A percentile compares a stretch with the other conserved stretches of the same genome.
phyloP scores from a whole-genome alignment of 1,140 invertebrate genomes.

The Tribolium castaneum region DNA sequence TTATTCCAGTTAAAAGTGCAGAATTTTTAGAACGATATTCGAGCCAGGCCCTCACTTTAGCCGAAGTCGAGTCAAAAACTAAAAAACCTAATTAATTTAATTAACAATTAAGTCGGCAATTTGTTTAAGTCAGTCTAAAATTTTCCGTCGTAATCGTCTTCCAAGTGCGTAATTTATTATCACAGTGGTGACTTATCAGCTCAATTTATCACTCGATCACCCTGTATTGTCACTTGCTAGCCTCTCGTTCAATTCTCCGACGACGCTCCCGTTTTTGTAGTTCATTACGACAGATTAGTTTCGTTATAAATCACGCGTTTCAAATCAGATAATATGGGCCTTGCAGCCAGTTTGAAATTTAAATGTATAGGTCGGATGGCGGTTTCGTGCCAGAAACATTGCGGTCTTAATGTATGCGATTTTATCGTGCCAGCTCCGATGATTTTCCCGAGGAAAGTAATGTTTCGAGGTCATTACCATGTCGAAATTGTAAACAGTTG shows the following conservation, averaged over 20 bases:
- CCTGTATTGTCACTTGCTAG: not conserved
- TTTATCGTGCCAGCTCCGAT: conserved; percentile 11
- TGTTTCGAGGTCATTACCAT: conserved; percentile 23
- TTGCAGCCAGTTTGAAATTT: conserved; percentile 17
- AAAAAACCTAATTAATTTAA: no score
- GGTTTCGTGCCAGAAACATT: conserved; percentile 20
- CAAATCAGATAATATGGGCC: conserved; percentile 10
- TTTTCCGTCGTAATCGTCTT: not conserved
- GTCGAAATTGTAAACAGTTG: conserved; percentile 30
- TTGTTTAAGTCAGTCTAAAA: not conserved
- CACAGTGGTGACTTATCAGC: not conserved
- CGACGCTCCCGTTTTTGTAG: not conserved
- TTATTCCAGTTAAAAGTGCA: no score
- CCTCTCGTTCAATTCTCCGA: not conserved
- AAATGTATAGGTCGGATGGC: not conserved
- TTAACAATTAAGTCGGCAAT: no score
- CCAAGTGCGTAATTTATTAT: not conserved
- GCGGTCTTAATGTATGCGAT: conserved; percentile 32
- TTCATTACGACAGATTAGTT: conserved; percentile 6
- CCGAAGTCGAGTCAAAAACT: no score
- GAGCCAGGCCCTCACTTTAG: no score
- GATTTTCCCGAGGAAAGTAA: conserved; percentile 10
- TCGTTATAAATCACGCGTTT: conserved; percentile 11
- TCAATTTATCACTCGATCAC: not conserved
- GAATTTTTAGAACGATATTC: no score